Conservation (phyloP, 2,797 vertebrate species). For the Acanthurus leucopareius region DNA sequence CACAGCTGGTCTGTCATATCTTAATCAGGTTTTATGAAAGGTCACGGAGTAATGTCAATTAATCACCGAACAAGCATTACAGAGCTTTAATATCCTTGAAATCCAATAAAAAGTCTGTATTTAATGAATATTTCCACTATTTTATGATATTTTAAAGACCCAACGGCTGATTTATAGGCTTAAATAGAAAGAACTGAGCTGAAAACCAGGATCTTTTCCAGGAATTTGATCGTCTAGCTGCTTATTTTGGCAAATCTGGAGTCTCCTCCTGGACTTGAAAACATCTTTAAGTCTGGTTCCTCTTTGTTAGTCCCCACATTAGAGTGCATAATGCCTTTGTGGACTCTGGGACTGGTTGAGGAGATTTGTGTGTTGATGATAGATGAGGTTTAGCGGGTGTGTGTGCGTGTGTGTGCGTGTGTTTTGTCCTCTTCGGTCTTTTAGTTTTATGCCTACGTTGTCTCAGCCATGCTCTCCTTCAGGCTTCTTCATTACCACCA, state of each 20-base stretch:
- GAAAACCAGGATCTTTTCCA: not conserved
- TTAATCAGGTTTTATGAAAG: not conserved
- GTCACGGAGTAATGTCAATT: not conserved
- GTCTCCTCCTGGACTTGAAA: not conserved
- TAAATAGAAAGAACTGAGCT: not conserved
- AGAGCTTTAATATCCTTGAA: too few species aligned
- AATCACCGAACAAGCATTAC: too few species aligned
- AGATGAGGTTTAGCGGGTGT: slow-evolving; percentile 31
- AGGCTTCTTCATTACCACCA: slow-evolving; percentile 76
- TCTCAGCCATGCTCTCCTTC: slow-evolving; percentile 52
- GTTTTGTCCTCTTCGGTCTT: slow-evolving; percentile 37
- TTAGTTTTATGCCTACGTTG: slow-evolving; percentile 56
- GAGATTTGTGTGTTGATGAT: slow-evolving; percentile 32
- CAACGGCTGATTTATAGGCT: too few species aligned
- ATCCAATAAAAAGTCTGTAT: too few species aligned
- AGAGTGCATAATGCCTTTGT: slow-evolving; percentile 17
- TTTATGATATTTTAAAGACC: not conserved
- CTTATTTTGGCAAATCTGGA: not conserved
- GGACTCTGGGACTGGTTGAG: slow-evolving; percentile 16
- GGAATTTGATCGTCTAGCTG: accelerated
- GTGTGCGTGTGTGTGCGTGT: slow-evolving; percentile 27
- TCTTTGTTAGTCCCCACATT: slow-evolving; percentile 24
- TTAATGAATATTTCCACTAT: too few species aligned
- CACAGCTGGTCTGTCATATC: not conserved
- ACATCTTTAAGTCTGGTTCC: not conserved